phyloP scores from a whole-genome alignment of 2,113 vertebrate genomes.

The Motacilla tschutschensis region DNA sequence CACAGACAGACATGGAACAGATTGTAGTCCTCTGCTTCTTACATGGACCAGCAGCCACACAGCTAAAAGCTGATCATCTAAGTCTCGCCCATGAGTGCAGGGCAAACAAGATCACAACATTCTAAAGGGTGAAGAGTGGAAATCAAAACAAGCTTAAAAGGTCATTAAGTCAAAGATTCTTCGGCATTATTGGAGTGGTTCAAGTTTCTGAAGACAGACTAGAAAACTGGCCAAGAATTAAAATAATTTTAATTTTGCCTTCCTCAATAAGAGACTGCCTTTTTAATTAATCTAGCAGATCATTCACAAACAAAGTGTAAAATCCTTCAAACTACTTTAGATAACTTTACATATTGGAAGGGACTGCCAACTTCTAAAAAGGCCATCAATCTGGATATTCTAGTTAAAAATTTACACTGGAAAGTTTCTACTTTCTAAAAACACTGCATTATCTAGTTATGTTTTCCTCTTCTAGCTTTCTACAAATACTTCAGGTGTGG shows the following conservation, averaged over 20 bases:
- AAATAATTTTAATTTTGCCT: not conserved
- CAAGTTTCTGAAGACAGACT: not conserved
- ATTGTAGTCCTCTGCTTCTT: not conserved
- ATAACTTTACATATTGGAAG: not conserved
- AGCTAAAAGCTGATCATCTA: not conserved
- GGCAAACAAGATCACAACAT: not conserved
- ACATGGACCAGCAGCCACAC: not conserved
- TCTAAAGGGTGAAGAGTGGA: not conserved
- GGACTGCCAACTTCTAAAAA: not conserved
- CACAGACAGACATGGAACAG: not conserved
- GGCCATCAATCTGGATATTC: not conserved
- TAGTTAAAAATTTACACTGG: not conserved
- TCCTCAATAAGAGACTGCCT: not conserved
- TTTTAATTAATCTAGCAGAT: not conserved
- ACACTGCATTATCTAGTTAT: not conserved
- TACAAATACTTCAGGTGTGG: conserved; percentile 40
- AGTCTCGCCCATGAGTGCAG: not conserved
- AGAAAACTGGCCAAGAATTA: not conserved
- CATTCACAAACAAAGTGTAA: not conserved
- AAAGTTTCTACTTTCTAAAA: conserved; percentile 39
- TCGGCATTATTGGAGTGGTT: not conserved
- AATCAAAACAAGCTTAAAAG: not conserved
- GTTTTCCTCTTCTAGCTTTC: conserved; percentile 17
- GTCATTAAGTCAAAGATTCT: not conserved
- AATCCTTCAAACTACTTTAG: not conserved